Conservation (phyloP, 2,797 vertebrate species). For the Coilia nasus region DNA sequence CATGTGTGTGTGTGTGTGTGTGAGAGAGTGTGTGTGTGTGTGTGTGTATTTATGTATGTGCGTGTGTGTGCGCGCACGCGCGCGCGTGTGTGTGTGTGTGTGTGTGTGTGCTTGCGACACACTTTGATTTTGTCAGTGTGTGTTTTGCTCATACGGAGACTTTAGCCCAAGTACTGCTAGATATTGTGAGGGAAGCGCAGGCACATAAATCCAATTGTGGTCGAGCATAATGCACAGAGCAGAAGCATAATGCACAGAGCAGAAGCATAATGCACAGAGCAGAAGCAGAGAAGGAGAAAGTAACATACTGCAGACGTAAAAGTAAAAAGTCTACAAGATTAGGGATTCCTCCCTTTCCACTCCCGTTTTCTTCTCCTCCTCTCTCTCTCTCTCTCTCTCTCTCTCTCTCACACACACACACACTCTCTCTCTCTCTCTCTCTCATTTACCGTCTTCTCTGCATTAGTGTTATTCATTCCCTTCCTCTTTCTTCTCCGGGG, state of each 20-base stretch:
- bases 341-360: slow-evolving; percentile 10
- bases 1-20: not conserved
- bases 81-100: not conserved
- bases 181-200: not conserved
- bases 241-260: not conserved
- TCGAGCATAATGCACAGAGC: not conserved
- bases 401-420: slow-evolving; percentile 16
- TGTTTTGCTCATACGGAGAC: not conserved
- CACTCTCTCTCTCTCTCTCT: slow-evolving; percentile 34
- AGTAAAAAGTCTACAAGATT: slow-evolving; percentile 4
- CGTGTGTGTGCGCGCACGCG: not conserved
- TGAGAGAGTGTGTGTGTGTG: not conserved
- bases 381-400: not conserved
- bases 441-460: slow-evolving; percentile 33
- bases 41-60: not conserved
- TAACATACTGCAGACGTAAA: slow-evolving; percentile 4
- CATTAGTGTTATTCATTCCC: slow-evolving; percentile 51
- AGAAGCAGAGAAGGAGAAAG: not conserved
- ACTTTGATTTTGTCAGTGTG: not conserved
- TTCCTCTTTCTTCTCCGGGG: slow-evolving; percentile 40
- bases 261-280: slow-evolving; percentile 12
- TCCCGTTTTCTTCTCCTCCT: too few relatives aligned
- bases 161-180: not conserved
- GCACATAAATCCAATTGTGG: not conserved
- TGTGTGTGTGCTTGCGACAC: not conserved